Evolutionary conservation across 1,140 invertebrate genomes (phyloP).

Genomic region (Meloidogyne hapla): DNA sequence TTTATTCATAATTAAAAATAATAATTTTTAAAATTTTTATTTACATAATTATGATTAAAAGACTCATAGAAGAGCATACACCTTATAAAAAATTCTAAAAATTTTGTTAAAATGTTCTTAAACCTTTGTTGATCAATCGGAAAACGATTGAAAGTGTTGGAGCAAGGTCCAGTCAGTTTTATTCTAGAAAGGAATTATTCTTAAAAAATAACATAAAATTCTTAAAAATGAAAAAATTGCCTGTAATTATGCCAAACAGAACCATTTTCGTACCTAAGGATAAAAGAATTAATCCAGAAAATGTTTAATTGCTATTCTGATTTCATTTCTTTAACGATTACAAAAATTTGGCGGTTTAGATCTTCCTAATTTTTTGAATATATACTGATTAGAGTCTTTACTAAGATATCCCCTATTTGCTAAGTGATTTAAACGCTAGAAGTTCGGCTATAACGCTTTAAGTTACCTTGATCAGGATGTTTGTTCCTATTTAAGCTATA

Average conservation of each 20-base stretch:
- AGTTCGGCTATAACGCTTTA: too few species aligned
- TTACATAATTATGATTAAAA: slow-evolving; percentile 59
- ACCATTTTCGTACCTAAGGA: slow-evolving; percentile 45
- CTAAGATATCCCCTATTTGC: too few species aligned
- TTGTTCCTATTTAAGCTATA: too few species aligned
- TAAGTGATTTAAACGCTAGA: too few species aligned
- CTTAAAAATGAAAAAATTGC: not conserved
- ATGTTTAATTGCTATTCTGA: not conserved
- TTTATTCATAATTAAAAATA: too few species aligned
- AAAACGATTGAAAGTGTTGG: slow-evolving; percentile 56
- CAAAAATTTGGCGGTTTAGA: too few species aligned
- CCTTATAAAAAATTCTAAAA: not conserved
- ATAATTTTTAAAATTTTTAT: slow-evolving; percentile 16
- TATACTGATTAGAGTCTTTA: too few species aligned
- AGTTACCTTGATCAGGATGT: too few species aligned
- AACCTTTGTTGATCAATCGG: slow-evolving; percentile 60
- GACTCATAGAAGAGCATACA: slow-evolving; percentile 64
- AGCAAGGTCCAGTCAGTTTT: slow-evolving; percentile 63
- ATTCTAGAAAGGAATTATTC: slow-evolving; percentile 51
- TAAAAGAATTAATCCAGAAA: not conserved
- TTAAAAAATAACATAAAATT: slow-evolving; percentile 6
- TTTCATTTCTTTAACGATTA: too few species aligned
- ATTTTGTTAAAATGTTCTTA: not conserved
- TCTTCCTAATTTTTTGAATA: too few species aligned
- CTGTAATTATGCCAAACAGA: slow-evolving; percentile 61